These are phyloP conservation scores for Orthonevra nobilis DNA, from an alignment of 2,888 invertebrate genomes.

Conservation along the genomic window DNA sequence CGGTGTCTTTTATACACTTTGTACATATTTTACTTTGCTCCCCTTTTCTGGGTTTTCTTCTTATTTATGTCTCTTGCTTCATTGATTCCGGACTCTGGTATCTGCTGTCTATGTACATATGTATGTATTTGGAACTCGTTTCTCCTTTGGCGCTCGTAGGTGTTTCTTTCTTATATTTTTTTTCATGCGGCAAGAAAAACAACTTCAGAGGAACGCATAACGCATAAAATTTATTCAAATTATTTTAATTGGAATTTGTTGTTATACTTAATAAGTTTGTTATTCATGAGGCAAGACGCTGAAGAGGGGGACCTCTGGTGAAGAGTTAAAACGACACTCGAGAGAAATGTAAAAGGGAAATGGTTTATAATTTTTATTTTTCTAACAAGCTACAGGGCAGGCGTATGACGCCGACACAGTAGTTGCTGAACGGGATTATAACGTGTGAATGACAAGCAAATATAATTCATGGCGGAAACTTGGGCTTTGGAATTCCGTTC, in stretches of 20 bases:
- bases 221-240: conserved; percentile 70
- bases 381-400: conserved; percentile 20
- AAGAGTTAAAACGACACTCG: not conserved
- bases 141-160: conserved; percentile 51
- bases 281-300: conserved; percentile 46
- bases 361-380: conserved; percentile 57
- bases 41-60: conserved; percentile 63
- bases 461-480: conserved; percentile 33
- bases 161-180: conserved; percentile 24
- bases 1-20: conserved; percentile 63
- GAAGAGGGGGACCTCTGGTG: conserved; percentile 2
- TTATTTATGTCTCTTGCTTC: conserved; percentile 61
- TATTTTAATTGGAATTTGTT: conserved; percentile 69
- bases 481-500: conserved; percentile 30
- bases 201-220: conserved; percentile 54
- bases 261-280: conserved; percentile 43
- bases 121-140: conserved; percentile 60
- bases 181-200: conserved; percentile 33
- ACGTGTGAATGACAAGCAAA: conserved; percentile 36
- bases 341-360: conserved; percentile 47
- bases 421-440: conserved; percentile 39
- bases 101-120: conserved; percentile 22
- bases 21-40: conserved; percentile 51
- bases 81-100: conserved; percentile 62
- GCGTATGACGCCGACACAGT: conserved; percentile 14